Evolutionary conservation across 2,113 vertebrate genomes (phyloP).

Genomic region (Camelus dromedarius): DNA sequence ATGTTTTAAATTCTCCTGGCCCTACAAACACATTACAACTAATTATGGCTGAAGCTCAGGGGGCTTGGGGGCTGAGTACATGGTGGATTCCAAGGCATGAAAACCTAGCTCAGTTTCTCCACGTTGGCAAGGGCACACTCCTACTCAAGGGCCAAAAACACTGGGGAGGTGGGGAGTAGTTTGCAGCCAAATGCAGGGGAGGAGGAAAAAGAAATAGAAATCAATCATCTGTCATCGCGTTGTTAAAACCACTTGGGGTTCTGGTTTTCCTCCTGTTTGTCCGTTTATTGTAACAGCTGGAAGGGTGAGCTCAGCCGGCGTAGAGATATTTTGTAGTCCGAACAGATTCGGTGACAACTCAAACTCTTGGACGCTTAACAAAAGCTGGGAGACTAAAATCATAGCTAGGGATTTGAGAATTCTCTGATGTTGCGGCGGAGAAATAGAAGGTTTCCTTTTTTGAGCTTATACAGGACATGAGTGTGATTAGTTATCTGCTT

Average conservation of each 20-base stretch:
- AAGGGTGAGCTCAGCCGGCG: constrained; percentile 59
- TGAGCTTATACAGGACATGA: background rate
- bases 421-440: constrained; percentile 62
- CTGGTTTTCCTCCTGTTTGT: constrained; percentile 68
- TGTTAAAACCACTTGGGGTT: background rate
- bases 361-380: constrained; percentile 62
- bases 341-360: constrained; percentile 65
- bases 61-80: constrained; percentile 63
- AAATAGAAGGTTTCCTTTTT: constrained; percentile 37
- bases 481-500: background rate
- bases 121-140: constrained; percentile 35
- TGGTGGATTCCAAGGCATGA: constrained; percentile 67
- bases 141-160: constrained; percentile 56
- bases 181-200: constrained; percentile 65
- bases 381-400: constrained; percentile 51
- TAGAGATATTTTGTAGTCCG: constrained; percentile 29
- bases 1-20: constrained; percentile 84
- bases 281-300: constrained; percentile 80
- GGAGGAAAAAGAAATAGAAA: constrained; percentile 76
- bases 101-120: constrained; percentile 68
- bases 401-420: constrained; percentile 46
- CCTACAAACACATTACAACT: constrained; percentile 78
- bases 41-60: constrained; percentile 76
- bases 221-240: constrained; percentile 68
- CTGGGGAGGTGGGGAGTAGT: constrained; percentile 60